Evolutionary conservation across 2,888 invertebrate genomes (phyloP), one percentile per base, ranked within the genome.

Genomic region (Opisthograptis luteolata): DNA sequence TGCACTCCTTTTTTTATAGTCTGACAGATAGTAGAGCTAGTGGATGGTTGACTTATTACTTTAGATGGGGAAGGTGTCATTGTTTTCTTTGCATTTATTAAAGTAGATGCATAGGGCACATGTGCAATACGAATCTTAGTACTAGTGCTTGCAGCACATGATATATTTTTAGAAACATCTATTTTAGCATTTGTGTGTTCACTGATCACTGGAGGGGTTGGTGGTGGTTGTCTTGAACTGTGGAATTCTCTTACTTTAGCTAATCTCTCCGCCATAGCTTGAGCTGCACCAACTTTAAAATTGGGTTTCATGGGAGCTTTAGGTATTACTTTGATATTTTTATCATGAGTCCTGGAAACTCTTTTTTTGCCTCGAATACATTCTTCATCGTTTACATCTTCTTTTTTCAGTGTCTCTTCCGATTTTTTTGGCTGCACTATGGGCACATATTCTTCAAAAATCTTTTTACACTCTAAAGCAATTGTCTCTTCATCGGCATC

Each of bases 401-500:
- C 76, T 46, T 42, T 32, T 62, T 68, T 73, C 45, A 50, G 43
- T 15, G 51, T 43, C 31, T 83, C 77, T 40, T 79, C 79, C n/a
- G 68, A 59, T 52, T 57, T 57, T 62, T 72, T 70, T 48, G 68
- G 59, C 65, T 84, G 84, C 58, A 73, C 75, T 35, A 75, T 67
- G 12, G 93, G 92, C 46, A 93, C 93, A 82, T 95, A 93, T 83
- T 96, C 96, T 81, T 96, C 95, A 83, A 96, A 97, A 66, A 97
- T 97, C 85, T 93, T 94, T 70, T 95, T 93, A 79, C 97, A 97
- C 81, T 97, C 96, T 65, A 95, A 93, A 69, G 95, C 94, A 51
- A 96, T 94, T 59, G 94, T 93, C 57, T 93, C 94, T 62, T 94
- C 93, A 71, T 94, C 93, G 15, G 92, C 91, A 63, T 93, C 93